These are phyloP conservation scores for Dipodomys merriami DNA, from an alignment of 2,113 vertebrate species.

Conservation along the genomic window DNA sequence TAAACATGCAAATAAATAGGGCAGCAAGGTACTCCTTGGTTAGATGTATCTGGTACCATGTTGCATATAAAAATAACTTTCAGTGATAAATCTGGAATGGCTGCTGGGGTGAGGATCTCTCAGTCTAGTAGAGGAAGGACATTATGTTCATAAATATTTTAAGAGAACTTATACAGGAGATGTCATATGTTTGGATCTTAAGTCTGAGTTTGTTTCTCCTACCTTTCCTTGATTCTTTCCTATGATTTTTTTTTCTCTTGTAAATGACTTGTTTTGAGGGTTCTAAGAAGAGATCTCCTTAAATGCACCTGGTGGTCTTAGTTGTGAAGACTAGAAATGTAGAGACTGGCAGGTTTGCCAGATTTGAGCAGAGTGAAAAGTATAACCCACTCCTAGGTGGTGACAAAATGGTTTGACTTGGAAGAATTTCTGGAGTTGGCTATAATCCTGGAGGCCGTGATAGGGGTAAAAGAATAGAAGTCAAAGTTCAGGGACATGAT, in stretches of 20 bases:
- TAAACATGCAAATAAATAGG: not conserved
- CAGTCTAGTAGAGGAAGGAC: not conserved
- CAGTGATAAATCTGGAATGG: not conserved
- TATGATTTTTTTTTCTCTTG: not conserved
- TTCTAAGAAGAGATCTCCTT: not conserved
- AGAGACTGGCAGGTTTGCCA: not conserved
- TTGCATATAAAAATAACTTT: not conserved
- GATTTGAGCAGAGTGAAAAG: conserved; percentile 7
- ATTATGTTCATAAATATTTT: not conserved
- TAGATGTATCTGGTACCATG: not conserved
- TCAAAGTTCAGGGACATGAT: not conserved
- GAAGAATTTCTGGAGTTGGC: not conserved
- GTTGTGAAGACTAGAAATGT: conserved; percentile 26
- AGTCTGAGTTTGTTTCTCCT: not conserved
- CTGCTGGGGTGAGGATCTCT: not conserved
- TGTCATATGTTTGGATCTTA: conserved; percentile 48
- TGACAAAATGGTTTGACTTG: conserved; percentile 14
- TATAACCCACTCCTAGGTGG: not conserved
- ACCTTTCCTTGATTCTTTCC: conserved; percentile 5
- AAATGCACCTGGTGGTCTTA: conserved; percentile 25
- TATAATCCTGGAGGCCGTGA: not conserved
- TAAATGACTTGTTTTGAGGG: conserved; percentile 39
- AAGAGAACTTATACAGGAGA: conserved; percentile 4
- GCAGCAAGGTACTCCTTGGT: not conserved
- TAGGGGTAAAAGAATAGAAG: not conserved